These are phyloP conservation scores for Potamarius usumacintae DNA, from an alignment of 2,113 vertebrate genomes.

Conservation along the genomic window DNA sequence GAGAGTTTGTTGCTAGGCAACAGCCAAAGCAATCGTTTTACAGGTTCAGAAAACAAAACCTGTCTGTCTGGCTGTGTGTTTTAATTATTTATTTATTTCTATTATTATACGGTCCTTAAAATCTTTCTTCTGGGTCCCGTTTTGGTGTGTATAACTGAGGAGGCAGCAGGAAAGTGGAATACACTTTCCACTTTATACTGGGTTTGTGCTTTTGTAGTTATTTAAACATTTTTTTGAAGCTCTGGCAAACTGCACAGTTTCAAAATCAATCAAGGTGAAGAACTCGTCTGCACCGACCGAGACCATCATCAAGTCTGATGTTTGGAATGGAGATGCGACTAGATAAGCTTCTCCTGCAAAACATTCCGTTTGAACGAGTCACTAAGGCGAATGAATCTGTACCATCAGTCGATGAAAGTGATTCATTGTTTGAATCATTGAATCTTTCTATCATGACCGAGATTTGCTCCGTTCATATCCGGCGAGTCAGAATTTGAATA, in stretches of 20 bases:
- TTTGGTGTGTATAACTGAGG: neutral
- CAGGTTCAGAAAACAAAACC: conserved; percentile 42
- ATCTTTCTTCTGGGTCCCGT: neutral
- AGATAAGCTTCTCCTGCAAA: neutral
- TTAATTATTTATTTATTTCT: neutral
- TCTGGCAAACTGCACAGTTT: neutral
- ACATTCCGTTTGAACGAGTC: neutral
- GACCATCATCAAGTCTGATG: neutral
- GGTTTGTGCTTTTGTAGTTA: neutral
- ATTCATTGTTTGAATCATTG: neutral
- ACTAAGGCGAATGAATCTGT: neutral
- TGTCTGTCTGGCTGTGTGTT: neutral
- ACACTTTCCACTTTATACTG: neutral
- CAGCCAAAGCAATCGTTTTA: neutral
- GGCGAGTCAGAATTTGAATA: too few relatives aligned
- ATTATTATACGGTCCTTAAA: neutral
- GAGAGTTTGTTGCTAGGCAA: conserved; percentile 27
- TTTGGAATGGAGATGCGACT: neutral
- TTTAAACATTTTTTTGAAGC: neutral
- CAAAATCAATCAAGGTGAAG: neutral
- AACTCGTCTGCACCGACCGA: neutral
- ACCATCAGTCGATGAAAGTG: neutral
- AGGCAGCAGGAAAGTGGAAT: neutral
- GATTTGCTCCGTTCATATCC: neutral
- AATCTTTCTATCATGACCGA: neutral